Conservation (phyloP, 2,888 invertebrate species). For the Rhingia campestris region DNA sequence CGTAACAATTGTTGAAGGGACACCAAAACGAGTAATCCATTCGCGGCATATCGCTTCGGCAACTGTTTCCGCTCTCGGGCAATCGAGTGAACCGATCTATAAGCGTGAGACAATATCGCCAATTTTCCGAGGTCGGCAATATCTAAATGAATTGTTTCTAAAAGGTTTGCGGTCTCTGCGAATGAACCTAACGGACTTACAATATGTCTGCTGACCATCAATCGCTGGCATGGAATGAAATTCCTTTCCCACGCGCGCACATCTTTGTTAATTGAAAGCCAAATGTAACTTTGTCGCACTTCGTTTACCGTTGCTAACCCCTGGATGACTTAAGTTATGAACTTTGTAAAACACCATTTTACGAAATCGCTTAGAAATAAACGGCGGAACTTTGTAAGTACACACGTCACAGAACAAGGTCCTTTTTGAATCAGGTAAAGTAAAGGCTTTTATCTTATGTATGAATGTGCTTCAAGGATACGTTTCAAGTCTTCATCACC, state of each 20-base stretch:
- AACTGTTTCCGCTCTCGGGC: constrained; percentile 21
- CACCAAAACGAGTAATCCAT: constrained; percentile 9
- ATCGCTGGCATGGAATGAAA: constrained; percentile 20
- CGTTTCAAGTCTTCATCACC: not conserved
- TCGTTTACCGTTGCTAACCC: too few species aligned
- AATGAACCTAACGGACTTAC: constrained; percentile 71
- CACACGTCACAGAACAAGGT: not conserved
- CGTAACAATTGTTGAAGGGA: constrained; percentile 1
- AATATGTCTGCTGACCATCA: constrained; percentile 6
- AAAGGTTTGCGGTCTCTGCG: constrained; percentile 71
- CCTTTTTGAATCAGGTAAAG: not conserved
- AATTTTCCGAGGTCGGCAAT: not conserved
- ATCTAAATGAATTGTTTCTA: constrained; percentile 74
- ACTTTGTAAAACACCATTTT: not conserved
- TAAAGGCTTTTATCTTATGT: not conserved
- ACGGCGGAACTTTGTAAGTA: not conserved
- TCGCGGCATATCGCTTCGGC: not conserved
- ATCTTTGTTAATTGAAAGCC: constrained; percentile 9
- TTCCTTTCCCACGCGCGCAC: not conserved
- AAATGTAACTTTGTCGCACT: too few species aligned
- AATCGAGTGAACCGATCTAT: constrained; percentile 8
- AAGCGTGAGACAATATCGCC: constrained; percentile 12
- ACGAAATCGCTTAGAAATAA: not conserved
- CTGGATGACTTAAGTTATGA: not conserved
- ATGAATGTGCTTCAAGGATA: too few species aligned